Evolutionary conservation across 2,113 vertebrate genomes (phyloP).

Genomic region (Zootoca vivipara): DNA sequence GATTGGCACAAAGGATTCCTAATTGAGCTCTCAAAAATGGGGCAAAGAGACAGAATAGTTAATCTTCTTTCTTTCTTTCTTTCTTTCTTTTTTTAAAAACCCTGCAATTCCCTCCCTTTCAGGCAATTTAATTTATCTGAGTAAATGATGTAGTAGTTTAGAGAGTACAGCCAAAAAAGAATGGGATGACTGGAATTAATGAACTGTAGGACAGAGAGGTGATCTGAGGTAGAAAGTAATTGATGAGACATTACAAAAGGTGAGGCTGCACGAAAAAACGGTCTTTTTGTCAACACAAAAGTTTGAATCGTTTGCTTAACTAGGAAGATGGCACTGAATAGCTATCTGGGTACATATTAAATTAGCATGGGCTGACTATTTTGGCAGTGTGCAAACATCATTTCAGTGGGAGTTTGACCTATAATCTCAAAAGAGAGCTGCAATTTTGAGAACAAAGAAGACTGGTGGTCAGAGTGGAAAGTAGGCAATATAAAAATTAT

Average conservation of each 20-base stretch:
- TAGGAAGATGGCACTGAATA: not conserved
- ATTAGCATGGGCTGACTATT: conserved; percentile 9
- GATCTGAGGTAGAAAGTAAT: conserved; percentile 34
- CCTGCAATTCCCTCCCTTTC: conserved; percentile 19
- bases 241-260: conserved; percentile 22
- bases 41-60: conserved; percentile 24
- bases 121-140: conserved; percentile 51
- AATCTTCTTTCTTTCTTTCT: too few relatives aligned
- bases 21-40: conserved; percentile 33
- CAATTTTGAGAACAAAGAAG: not conserved
- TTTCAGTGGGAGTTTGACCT: not conserved
- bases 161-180: conserved; percentile 42
- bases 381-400: not conserved
- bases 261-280: conserved; percentile 10
- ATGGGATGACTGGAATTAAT: conserved; percentile 35
- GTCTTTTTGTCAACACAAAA: conserved; percentile 6
- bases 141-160: conserved; percentile 57
- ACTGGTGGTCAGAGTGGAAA: too few relatives aligned
- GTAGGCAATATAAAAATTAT: not conserved
- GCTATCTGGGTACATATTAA: not conserved
- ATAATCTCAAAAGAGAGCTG: not conserved
- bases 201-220: conserved; percentile 21
- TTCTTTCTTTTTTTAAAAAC: not conserved
- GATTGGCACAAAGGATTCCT: conserved; percentile 11
- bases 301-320: not conserved